A percentile compares a stretch with the other conserved stretches of the same genome.
These are phyloP conservation scores for Cairina moschata DNA, from an alignment of 2,113 vertebrate species.

Conservation along the genomic window DNA sequence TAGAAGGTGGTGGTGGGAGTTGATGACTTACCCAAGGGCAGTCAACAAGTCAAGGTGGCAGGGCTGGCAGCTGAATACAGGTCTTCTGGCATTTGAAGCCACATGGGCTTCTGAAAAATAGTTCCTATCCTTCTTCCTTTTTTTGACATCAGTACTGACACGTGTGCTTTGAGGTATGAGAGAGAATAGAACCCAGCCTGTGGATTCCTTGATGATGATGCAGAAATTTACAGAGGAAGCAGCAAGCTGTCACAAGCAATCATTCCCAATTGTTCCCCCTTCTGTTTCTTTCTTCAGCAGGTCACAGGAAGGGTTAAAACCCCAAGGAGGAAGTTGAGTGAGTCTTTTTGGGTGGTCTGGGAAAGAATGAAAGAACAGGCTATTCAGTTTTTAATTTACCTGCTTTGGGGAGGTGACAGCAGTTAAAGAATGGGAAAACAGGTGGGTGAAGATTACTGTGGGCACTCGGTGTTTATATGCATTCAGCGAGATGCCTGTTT, in stretches of 20 bases:
- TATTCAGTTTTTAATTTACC: conserved; percentile 47
- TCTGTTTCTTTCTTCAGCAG: background rate
- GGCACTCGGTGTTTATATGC: background rate
- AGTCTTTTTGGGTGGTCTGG: conserved; percentile 52
- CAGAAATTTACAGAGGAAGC: background rate
- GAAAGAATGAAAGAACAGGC: conserved; percentile 33
- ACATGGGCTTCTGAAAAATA: background rate
- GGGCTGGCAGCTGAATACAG: background rate
- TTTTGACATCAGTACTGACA: background rate
- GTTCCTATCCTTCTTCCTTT: background rate
- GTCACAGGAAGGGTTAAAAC: conserved; percentile 45
- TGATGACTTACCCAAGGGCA: background rate
- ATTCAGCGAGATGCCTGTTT: background rate
- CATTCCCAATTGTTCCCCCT: background rate
- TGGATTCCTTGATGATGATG: background rate
- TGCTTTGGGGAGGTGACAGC: conserved; percentile 5
- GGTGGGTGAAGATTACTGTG: background rate
- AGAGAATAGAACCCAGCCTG: background rate
- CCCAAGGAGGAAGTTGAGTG: background rate
- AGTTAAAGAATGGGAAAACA: conserved; percentile 7
- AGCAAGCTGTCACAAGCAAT: background rate
- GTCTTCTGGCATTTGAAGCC: background rate
- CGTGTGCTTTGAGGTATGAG: background rate
- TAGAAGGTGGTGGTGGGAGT: background rate
- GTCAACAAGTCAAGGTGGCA: background rate